Evolutionary conservation across 1,140 invertebrate genomes (phyloP).

Genomic region (Pinna nobilis): DNA sequence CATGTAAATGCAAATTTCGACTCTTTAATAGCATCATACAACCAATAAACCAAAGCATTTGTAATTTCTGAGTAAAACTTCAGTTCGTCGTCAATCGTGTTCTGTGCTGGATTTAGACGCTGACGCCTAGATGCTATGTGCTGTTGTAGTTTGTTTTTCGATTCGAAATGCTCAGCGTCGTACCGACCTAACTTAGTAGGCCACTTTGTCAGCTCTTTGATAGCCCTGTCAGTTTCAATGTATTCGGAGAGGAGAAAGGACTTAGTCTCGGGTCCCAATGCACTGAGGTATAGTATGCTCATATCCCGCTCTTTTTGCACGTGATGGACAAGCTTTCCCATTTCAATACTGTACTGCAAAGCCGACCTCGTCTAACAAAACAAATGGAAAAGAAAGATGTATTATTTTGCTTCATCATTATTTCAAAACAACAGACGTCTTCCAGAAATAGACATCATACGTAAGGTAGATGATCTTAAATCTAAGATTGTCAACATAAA

Average conservation of each 20-base stretch:
- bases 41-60: constrained; percentile 53
- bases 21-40: constrained; percentile 53
- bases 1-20: constrained; percentile 55
- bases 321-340: constrained; percentile 61
- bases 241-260: constrained; percentile 58
- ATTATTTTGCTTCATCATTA: too few relatives aligned
- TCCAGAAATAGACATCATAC: too few relatives aligned
- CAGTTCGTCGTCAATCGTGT: constrained; percentile 37
- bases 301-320: constrained; percentile 65
- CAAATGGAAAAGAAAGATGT: neutral
- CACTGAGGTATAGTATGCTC: constrained; percentile 58
- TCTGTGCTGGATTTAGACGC: constrained; percentile 17
- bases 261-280: constrained; percentile 49
- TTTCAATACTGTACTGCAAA: constrained; percentile 45
- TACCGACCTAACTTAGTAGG: constrained; percentile 42
- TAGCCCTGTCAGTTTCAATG: constrained; percentile 46
- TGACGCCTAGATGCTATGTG: constrained; percentile 24
- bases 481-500: too few relatives aligned
- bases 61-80: constrained; percentile 38
- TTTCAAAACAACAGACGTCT: too few relatives aligned
- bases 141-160: constrained; percentile 24
- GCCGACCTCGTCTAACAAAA: constrained; percentile 19
- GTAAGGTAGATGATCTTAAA: too few relatives aligned
- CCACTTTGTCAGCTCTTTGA: constrained; percentile 55
- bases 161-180: constrained; percentile 26